phyloP scores from a whole-genome alignment of 2,888 invertebrate genomes.

The Masnerella sp. region DNA sequence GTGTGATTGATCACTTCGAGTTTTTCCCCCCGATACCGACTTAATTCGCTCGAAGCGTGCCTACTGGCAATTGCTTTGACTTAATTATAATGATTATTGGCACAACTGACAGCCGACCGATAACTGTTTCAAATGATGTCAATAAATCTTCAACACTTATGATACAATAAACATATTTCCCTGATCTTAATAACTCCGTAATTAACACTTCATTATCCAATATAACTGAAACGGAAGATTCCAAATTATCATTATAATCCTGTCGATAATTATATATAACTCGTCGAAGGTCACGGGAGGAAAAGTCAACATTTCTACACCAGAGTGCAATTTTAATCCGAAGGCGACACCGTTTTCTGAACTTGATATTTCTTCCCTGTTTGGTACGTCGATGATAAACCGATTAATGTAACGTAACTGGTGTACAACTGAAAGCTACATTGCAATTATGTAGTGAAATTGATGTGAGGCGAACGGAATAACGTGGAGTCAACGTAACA shows the following conservation, averaged over 20 bases:
- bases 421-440: constrained; percentile 36
- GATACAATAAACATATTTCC: constrained; percentile 43
- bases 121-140: constrained; percentile 37
- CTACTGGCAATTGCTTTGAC: constrained; percentile 7
- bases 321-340: no score
- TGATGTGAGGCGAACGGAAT: constrained; percentile 48
- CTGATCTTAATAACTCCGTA: constrained; percentile 28
- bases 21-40: not conserved
- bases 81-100: constrained; percentile 41
- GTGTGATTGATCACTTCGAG: no score
- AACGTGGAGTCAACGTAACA: constrained; percentile 49
- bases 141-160: constrained; percentile 47
- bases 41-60: constrained; percentile 28
- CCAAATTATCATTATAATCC: constrained; percentile 35
- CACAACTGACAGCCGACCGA: constrained; percentile 20
- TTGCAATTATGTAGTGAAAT: constrained; percentile 58
- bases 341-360: constrained; percentile 11
- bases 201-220: constrained; percentile 53
- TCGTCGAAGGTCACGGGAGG: constrained; percentile 6
- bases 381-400: constrained; percentile 14
- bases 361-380: no score
- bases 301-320: no score
- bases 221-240: constrained; percentile 36
- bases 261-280: constrained; percentile 14
- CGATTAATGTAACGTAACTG: constrained; percentile 31